Base-by-base conservation (phyloP, 2,113 vertebrate species). In the Paedocypris sp. region DNA sequence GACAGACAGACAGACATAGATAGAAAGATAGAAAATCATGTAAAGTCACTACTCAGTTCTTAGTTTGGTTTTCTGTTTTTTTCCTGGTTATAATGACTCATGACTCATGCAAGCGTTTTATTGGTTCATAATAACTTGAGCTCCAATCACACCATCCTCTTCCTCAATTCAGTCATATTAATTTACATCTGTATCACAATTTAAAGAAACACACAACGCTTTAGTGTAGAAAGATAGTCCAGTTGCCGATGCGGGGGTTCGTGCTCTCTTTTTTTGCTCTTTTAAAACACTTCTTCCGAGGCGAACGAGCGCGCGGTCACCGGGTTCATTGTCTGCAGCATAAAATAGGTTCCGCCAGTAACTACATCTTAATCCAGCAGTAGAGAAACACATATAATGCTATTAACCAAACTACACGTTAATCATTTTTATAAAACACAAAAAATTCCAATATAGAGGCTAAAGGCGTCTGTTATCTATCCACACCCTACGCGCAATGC, bases 401-500 rank as follows among this genome's bases (percentile, higher is more conserved):
- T 33, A 1, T 5, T 42, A 5, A 31, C 3, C 20, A 5, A 16
- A 8, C 29, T 3, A 25, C 29, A 25, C n/a, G 5, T 2, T 12
- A 8, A 8, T 3, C 7, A 16, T 28, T 56, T 3, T 16, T 11
- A 13, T 2, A 32, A 2, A 23, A 15, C 32, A 10, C 18, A 54
- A 60, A 12, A 43, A 12, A 7, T 43, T 20, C 25, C 52, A 58
- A 15, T 26, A 75, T 46, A 63, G 59, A 66, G n/a, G 70, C 63
- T 74, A 78, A 70, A 70, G 70, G 26, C 36, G 64, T 58, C 46
- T 46, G 41, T 75, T 72, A 73, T 67, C 62, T 73, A 75, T 84
- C 83, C 85, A 84, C 85, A 87, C 85, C 85, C 83, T 75, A 39
- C 67, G 13, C 15, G 12, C 45, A 84, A 20, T 80, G 83, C 85